Conservation (phyloP, 2,113 vertebrate genomes). For the Mohoua ochrocephala region DNA sequence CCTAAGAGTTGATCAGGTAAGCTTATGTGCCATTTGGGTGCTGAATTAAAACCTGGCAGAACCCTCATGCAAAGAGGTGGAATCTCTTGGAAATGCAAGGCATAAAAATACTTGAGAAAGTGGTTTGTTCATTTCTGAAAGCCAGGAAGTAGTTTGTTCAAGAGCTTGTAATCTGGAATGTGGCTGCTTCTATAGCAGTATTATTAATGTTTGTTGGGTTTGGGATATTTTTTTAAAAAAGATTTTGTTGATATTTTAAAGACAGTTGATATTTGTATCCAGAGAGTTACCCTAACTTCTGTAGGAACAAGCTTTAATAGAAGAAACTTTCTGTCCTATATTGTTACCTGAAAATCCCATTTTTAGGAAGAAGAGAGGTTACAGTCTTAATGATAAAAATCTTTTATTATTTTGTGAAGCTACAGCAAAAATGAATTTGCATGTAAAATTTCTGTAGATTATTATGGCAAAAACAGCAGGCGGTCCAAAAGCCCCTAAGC, state of each 20-base stretch:
- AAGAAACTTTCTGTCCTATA: neutral
- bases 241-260: neutral
- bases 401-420: neutral
- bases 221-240: neutral
- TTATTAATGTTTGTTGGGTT: neutral
- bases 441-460: conserved; percentile 80
- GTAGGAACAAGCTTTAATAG: neutral
- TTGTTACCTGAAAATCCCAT: neutral
- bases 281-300: neutral
- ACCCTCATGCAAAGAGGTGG: neutral
- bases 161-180: neutral
- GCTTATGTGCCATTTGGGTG: neutral
- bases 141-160: neutral
- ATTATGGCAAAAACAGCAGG: conserved; percentile 94
- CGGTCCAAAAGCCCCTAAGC: conserved; percentile 85
- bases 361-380: neutral
- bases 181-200: neutral
- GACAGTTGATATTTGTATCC: neutral
- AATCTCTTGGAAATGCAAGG: neutral
- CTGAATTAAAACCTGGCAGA: neutral
- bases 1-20: conserved; percentile 93
- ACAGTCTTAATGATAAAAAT: neutral
- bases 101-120: neutral
- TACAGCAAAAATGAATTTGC: neutral
- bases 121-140: neutral